Evolutionary conservation across 2,113 vertebrate species (phyloP).

Genomic region (Connochaetes taurinus): DNA sequence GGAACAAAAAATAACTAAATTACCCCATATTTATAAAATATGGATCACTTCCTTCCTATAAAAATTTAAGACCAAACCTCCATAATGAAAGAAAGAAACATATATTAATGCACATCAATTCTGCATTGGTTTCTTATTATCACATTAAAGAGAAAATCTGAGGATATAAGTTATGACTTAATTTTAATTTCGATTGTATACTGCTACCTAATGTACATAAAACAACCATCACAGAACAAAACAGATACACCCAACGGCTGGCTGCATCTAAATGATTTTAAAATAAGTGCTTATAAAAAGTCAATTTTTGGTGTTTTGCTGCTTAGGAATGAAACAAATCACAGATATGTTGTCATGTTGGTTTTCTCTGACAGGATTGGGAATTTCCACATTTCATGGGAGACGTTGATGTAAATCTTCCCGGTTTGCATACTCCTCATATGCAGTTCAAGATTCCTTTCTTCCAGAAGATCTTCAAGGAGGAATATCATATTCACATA

Average conservation of each 20-base stretch:
- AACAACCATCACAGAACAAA: slow-evolving; percentile 32
- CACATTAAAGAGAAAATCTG: slow-evolving; percentile 49
- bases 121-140: slow-evolving; percentile 40
- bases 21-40: not conserved
- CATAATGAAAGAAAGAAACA: not conserved
- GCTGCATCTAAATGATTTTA: slow-evolving; percentile 58
- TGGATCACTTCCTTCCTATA: not conserved
- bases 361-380: slow-evolving; percentile 88
- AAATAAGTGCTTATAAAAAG: slow-evolving; percentile 42
- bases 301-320: not conserved
- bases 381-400: slow-evolving; percentile 99
- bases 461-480: slow-evolving; percentile 93
- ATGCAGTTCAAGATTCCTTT: slow-evolving; percentile 94
- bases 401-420: slow-evolving; percentile 95
- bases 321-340: not conserved
- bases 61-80: slow-evolving; percentile 22
- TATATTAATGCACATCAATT: not conserved
- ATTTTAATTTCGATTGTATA: slow-evolving; percentile 50
- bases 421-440: slow-evolving; percentile 92
- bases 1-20: not conserved
- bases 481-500: slow-evolving; percentile 97
- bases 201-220: slow-evolving; percentile 43
- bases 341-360: slow-evolving; percentile 42
- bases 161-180: slow-evolving; percentile 38
- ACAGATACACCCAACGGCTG: slow-evolving; percentile 18